Evolutionary conservation across 35 echinoderm and acorn worm species (phyloP).

Genomic region (Stichopus chloronotus): DNA sequence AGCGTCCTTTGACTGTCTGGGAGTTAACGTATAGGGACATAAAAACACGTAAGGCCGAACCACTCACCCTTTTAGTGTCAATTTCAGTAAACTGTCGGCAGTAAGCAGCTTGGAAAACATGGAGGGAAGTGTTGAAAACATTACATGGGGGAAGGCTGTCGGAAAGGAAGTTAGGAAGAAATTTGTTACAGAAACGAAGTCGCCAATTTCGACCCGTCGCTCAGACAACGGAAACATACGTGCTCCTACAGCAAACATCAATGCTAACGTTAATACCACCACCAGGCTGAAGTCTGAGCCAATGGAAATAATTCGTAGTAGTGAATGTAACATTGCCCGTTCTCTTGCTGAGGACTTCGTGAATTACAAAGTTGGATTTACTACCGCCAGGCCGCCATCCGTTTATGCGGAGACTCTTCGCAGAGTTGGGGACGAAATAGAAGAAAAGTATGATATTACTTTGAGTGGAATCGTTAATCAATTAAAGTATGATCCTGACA

Average conservation of each 20-base stretch:
- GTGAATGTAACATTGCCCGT: slow-evolving; percentile 39
- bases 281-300: background rate
- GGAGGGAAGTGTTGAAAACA: slow-evolving; percentile 48
- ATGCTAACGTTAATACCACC: no score
- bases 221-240: slow-evolving; percentile 5
- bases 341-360: slow-evolving; percentile 81
- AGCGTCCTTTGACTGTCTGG: slow-evolving; percentile 19
- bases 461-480: slow-evolving; percentile 88
- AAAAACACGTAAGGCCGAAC: background rate
- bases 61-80: background rate
- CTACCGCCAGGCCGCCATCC: slow-evolving; percentile 43
- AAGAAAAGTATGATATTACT: slow-evolving; percentile 89
- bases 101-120: background rate
- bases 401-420: slow-evolving; percentile 80
- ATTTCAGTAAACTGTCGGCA: background rate
- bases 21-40: background rate
- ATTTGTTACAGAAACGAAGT: slow-evolving; percentile 16
- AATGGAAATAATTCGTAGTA: background rate
- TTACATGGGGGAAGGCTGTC: background rate
- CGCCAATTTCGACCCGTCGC: slow-evolving; percentile 23
- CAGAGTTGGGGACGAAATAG: slow-evolving; percentile 94
- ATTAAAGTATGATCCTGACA: slow-evolving; percentile 87
- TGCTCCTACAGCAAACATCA: background rate
- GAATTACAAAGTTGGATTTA: slow-evolving; percentile 70
- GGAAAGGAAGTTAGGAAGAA: slow-evolving; percentile 43